These are phyloP conservation scores for Diplolepis rosae DNA, from an alignment of 2,888 invertebrate species.

Conservation along the genomic window DNA sequence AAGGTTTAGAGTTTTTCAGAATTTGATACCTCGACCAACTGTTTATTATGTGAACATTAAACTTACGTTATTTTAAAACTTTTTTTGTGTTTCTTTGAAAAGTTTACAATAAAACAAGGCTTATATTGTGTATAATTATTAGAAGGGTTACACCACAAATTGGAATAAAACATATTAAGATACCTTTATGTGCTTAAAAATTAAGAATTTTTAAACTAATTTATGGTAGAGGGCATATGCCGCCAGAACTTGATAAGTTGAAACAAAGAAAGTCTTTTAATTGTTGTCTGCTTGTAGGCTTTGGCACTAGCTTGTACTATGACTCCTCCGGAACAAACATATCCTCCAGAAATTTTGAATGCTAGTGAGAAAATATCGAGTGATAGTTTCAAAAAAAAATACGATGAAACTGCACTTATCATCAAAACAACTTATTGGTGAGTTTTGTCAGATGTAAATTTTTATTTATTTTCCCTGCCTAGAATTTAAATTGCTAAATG, in stretches of 20 bases:
- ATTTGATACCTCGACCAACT: no score
- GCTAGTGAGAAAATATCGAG: slow-evolving; percentile 78
- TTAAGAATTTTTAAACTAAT: no score
- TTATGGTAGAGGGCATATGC: no score
- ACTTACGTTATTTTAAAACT: slow-evolving; percentile 4
- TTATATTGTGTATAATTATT: no score
- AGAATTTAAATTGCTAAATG: neutral
- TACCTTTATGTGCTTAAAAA: no score
- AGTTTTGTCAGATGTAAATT: slow-evolving; percentile 47
- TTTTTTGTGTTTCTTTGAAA: neutral
- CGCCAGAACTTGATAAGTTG: no score
- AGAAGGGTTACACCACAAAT: no score
- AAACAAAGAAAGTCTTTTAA: no score
- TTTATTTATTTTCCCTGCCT: neutral
- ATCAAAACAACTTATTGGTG: slow-evolving; percentile 96
- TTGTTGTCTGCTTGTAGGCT: slow-evolving; percentile 79
- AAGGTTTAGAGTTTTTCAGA: no score
- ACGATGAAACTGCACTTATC: slow-evolving; percentile 84
- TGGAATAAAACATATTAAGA: no score
- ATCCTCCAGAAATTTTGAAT: slow-evolving; percentile 79
- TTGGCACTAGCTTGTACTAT: slow-evolving; percentile 88
- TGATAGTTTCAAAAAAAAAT: slow-evolving; percentile 83
- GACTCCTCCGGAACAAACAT: slow-evolving; percentile 84
- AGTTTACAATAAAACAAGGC: no score
- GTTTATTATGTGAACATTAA: no score